These are phyloP conservation scores for Oreortyx pictus DNA, from an alignment of 2,797 vertebrate species.

Conservation along the genomic window DNA sequence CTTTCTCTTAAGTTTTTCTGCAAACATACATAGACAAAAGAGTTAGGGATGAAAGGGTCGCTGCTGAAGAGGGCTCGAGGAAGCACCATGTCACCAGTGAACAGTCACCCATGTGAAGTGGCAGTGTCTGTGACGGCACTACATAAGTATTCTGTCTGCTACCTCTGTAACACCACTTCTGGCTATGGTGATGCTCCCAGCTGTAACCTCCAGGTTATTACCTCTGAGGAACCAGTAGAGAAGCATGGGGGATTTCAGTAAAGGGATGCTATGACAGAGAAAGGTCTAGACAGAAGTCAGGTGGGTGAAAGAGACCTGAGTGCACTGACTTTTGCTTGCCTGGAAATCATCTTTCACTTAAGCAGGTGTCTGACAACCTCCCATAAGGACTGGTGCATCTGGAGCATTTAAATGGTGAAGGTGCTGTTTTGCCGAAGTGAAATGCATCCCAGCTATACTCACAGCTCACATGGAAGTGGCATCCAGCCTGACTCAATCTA, in stretches of 20 bases:
- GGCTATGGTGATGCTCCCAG: neutral
- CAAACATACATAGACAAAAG: neutral
- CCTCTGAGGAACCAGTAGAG: neutral
- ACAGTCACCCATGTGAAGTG: neutral
- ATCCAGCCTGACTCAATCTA: neutral
- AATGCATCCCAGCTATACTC: neutral
- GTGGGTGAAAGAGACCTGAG: neutral
- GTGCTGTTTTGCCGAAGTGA: neutral
- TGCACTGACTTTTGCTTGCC: rapidly evolving
- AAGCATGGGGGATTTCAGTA: neutral
- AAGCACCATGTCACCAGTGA: neutral
- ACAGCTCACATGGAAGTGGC: neutral
- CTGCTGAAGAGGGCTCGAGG: neutral
- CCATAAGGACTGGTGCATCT: neutral
- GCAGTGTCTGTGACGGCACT: neutral
- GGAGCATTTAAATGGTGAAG: neutral
- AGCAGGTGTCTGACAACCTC: neutral
- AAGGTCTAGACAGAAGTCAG: neutral
- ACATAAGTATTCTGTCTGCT: neutral
- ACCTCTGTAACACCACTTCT: neutral
- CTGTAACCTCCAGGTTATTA: rapidly evolving
- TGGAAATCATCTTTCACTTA: neutral
- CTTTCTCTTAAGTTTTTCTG: neutral
- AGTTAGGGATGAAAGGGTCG: neutral
- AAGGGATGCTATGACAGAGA: neutral